Conservation (phyloP, 1,140 invertebrate species). For the Drosophila nikananu region DNA sequence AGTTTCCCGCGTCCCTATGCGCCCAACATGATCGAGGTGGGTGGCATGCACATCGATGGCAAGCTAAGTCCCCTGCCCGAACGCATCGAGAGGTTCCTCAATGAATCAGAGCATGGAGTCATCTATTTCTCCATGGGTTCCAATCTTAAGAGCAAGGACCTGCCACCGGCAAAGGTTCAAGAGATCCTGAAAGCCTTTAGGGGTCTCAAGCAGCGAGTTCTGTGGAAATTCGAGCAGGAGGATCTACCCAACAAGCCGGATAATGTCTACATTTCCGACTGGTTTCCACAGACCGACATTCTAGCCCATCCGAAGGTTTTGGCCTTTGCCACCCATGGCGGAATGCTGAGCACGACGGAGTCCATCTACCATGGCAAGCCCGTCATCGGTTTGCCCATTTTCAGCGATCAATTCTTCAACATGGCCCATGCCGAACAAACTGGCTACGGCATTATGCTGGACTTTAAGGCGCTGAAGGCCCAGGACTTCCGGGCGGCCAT, state of each 20-base stretch:
- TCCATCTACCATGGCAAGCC: constrained; percentile 88
- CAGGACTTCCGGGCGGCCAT: constrained; percentile 48
- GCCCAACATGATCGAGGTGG: constrained; percentile 86
- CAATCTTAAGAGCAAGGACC: constrained; percentile 48
- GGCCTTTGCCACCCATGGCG: constrained; percentile 88
- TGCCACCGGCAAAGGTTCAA: constrained; percentile 84
- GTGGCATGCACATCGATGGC: constrained; percentile 85
- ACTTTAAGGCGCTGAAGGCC: constrained; percentile 32
- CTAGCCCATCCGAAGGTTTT: constrained; percentile 87
- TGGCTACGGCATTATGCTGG: constrained; percentile 61
- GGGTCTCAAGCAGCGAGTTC: constrained; percentile 86
- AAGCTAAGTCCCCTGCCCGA: constrained; percentile 73
- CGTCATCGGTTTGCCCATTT: constrained; percentile 88
- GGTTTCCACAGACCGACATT: constrained; percentile 89
- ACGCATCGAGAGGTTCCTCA: constrained; percentile 67
- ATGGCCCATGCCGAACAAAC: constrained; percentile 53
- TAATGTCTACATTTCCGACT: constrained; percentile 87
- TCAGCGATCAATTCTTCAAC: constrained; percentile 86
- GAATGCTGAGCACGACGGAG: constrained; percentile 87
- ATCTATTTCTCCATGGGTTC: constrained; percentile 87
- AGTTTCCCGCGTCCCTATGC: constrained; percentile 83
- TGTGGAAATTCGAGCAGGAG: constrained; percentile 88
- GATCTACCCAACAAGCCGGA: constrained; percentile 85
- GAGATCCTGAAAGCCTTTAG: constrained; percentile 86
- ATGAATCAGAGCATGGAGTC: constrained; percentile 86